Conservation (phyloP, 2,113 vertebrate genomes). For the Bungarus multicinctus region DNA sequence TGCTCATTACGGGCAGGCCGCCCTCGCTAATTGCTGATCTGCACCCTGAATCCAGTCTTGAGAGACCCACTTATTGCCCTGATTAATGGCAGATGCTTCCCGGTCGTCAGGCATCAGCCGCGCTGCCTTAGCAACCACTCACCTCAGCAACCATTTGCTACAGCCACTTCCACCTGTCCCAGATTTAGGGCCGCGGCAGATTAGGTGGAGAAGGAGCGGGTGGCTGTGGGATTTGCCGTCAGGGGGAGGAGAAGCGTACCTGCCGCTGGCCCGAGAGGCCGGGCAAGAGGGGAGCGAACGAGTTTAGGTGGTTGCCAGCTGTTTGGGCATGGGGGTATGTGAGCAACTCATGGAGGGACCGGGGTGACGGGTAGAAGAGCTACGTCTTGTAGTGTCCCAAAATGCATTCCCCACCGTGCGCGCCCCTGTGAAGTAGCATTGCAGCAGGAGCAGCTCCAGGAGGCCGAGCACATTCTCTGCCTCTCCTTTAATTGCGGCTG, state of each 20-base stretch:
- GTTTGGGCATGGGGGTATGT: neutral
- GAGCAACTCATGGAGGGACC: neutral
- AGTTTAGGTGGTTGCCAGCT: neutral
- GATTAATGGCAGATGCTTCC: constrained; percentile 35
- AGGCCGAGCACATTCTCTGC: neutral
- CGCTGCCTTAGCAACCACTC: constrained; percentile 28
- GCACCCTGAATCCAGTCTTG: constrained; percentile 27
- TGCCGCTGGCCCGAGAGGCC: neutral
- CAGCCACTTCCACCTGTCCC: constrained; percentile 21
- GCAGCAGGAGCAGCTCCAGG: constrained; percentile 8
- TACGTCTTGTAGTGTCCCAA: neutral
- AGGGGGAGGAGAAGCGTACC: no score
- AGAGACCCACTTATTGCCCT: constrained; percentile 37
- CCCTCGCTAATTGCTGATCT: constrained; percentile 31
- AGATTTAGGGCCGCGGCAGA: constrained; percentile 17
- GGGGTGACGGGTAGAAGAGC: neutral
- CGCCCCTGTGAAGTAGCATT: neutral
- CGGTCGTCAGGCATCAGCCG: constrained; percentile 25
- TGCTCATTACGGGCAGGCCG: constrained; percentile 10
- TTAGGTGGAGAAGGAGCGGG: neutral
- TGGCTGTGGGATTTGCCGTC: neutral
- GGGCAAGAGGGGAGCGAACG: neutral
- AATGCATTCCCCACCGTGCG: neutral
- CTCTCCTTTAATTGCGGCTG: constrained; percentile 15
- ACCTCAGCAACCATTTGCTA: constrained; percentile 32